Percentiles rank a stretch among this genome's conserved stretches.
Evolutionary conservation across 2,113 vertebrate species (phyloP).

Genomic region (Propithecus coquereli): DNA sequence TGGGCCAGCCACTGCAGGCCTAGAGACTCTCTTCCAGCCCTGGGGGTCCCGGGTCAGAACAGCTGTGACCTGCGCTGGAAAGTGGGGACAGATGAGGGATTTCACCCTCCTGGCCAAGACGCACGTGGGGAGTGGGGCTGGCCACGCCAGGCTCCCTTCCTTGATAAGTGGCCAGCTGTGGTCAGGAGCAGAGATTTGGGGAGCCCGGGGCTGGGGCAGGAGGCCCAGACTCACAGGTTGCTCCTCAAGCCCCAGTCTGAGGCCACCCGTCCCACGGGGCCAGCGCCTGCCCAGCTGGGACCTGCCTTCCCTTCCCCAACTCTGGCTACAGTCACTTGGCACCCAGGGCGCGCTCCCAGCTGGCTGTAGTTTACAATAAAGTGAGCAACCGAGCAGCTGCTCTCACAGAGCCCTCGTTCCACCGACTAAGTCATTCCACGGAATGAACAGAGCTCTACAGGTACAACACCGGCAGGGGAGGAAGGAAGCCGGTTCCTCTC

Average conservation of each 20-base stretch:
- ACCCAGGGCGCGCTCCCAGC: not conserved
- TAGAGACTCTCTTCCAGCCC: not conserved
- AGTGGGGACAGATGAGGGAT: fast-evolving
- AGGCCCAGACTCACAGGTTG: not conserved
- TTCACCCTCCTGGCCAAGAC: not conserved
- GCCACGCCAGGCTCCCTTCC: not conserved
- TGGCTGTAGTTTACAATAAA: not conserved
- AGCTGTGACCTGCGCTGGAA: not conserved
- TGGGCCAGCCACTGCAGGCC: not conserved
- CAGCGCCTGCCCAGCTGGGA: not conserved
- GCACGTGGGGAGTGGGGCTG: not conserved
- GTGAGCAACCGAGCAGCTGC: not conserved
- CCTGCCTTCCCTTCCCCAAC: not conserved
- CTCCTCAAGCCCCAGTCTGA: not conserved
- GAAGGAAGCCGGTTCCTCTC: not conserved
- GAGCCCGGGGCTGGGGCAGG: not conserved
- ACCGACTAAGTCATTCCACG: not conserved
- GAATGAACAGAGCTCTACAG: not conserved
- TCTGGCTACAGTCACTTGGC: not conserved
- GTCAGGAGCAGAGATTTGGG: not conserved
- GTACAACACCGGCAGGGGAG: not conserved
- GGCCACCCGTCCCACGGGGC: not conserved
- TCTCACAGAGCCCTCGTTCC: too few species aligned
- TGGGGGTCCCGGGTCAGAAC: not conserved
- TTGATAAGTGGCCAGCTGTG: not conserved